Conservation (phyloP, 2,113 vertebrate genomes). For the Ophthalmolycus amberensis region DNA sequence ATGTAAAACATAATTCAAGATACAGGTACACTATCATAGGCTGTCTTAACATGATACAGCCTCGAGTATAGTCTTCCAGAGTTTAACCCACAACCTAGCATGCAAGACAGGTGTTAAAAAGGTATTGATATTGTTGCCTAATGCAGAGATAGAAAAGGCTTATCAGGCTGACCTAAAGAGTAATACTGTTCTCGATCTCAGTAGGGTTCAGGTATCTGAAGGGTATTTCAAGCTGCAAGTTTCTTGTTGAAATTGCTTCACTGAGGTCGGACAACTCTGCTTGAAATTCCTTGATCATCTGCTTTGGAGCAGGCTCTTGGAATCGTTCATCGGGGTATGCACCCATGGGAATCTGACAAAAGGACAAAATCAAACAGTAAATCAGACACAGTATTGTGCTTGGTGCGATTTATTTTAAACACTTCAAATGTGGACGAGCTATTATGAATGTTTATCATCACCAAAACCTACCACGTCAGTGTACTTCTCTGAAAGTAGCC, state of each 20-base stretch:
- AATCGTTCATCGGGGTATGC: conserved; percentile 62
- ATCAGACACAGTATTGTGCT: neutral
- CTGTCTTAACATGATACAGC: neutral
- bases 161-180: conserved; percentile 19
- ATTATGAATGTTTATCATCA: neutral
- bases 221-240: conserved; percentile 55
- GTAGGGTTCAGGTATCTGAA: conserved; percentile 67
- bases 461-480: conserved; percentile 28
- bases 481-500: conserved; percentile 23
- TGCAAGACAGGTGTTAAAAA: neutral
- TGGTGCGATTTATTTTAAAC: neutral
- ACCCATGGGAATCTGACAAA: conserved; percentile 62
- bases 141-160: neutral
- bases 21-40: neutral
- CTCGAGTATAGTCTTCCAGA: neutral
- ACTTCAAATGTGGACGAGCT: neutral
- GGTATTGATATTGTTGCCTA: neutral
- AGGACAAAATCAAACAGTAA: neutral
- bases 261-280: conserved; percentile 50
- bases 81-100: neutral
- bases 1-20: too few species aligned
- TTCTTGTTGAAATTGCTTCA: conserved; percentile 55
- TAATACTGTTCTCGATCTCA: conserved; percentile 60
- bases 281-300: conserved; percentile 59
- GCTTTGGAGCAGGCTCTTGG: conserved; percentile 35